Conservation (phyloP, 2,888 invertebrate species). For the Euphydryas editha region DNA sequence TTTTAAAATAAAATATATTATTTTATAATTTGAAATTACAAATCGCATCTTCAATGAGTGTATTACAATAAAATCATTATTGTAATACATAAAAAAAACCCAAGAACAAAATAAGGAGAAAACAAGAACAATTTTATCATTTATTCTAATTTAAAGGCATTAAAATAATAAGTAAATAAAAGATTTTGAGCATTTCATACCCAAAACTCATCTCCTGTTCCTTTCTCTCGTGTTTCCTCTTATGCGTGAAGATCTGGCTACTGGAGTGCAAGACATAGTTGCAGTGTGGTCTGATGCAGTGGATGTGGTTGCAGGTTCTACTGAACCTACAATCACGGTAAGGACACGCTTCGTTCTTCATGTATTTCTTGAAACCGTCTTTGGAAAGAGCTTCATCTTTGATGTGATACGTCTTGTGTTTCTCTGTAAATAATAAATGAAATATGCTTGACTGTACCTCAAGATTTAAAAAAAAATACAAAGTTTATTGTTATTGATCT, state of each 20-base stretch:
- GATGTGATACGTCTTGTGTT: slow-evolving; percentile 99
- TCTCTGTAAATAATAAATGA: slow-evolving; percentile 86
- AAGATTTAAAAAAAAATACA: too few relatives aligned
- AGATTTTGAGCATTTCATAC: slow-evolving; percentile 67
- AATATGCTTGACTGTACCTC: slow-evolving; percentile 57
- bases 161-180: too few relatives aligned
- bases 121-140: neutral
- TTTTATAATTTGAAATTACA: too few relatives aligned
- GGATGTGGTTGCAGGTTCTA: slow-evolving; percentile 98
- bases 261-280: slow-evolving; percentile 98
- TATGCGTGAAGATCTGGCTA: slow-evolving; percentile 98
- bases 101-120: too few relatives aligned
- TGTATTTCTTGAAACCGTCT: slow-evolving; percentile 99
- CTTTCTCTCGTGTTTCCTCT: slow-evolving; percentile 97
- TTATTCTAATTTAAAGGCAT: neutral
- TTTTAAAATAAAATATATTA: too few relatives aligned
- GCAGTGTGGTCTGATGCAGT: slow-evolving; percentile 97
- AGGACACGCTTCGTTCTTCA: slow-evolving; percentile 97
- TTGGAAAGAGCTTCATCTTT: slow-evolving; percentile 97
- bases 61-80: too few relatives aligned
- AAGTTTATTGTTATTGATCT: too few relatives aligned
- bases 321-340: slow-evolving; percentile 97
- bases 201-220: slow-evolving; percentile 95
- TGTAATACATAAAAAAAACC: too few relatives aligned
- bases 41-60: too few relatives aligned